phyloP scores from a whole-genome alignment of 2,113 vertebrate species.

The Pionites leucogaster region DNA sequence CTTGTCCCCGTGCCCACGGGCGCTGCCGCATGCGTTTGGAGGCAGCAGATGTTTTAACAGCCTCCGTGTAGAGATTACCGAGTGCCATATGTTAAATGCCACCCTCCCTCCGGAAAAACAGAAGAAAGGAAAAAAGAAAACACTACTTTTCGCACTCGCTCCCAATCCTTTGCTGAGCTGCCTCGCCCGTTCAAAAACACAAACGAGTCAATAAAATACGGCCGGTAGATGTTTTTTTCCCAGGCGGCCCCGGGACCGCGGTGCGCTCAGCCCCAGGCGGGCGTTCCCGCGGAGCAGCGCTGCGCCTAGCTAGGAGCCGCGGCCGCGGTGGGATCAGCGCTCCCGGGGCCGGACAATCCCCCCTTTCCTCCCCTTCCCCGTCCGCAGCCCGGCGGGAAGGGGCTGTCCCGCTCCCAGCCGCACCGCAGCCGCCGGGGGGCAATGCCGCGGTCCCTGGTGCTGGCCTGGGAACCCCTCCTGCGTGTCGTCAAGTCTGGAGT shows the following conservation, averaged over 20 bases:
- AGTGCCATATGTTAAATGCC: conserved; percentile 53
- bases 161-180: neutral
- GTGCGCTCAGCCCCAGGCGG: neutral
- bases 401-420: neutral
- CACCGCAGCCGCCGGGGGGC: neutral
- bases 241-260: neutral
- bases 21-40: neutral
- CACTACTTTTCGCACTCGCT: neutral
- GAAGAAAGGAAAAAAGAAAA: neutral
- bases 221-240: too few species aligned
- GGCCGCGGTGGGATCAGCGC: neutral
- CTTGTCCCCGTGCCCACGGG: neutral
- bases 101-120: neutral
- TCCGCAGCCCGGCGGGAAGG: neutral
- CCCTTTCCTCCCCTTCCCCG: neutral
- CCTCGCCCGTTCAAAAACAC: neutral
- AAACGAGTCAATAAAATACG: neutral
- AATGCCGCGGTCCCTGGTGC: neutral
- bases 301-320: conserved; percentile 52
- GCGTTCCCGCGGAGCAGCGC: neutral
- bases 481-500: neutral
- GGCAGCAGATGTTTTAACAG: conserved; percentile 44
- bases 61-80: conserved; percentile 1
- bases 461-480: neutral
- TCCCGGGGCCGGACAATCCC: neutral